Base-by-base conservation (phyloP, 2,888 invertebrate species). In the Cataglyphis rosenhaueri region DNA sequence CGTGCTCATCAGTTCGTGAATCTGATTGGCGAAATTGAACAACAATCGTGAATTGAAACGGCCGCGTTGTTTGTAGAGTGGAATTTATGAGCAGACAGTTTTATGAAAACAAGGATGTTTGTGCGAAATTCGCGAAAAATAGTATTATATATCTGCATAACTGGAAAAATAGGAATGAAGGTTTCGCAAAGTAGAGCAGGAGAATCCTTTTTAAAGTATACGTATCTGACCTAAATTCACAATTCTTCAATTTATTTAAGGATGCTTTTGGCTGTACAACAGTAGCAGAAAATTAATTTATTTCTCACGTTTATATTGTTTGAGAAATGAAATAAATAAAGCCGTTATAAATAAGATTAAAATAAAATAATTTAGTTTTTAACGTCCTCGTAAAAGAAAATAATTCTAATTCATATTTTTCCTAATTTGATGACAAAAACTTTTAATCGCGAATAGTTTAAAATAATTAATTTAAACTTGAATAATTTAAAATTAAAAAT, bases 51-150 rank as follows among this genome's bases (percentile, higher is more conserved):
- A 41, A 78, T 70, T 70, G 32, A 35, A 32, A 18, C n/a, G 15
- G n/a, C n/a, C n/a, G 25, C n/a, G 38, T 59, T 59, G 18, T 68
- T 68, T 25, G 38, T 10, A 18, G 9, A 6, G 25, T 21, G 41
- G 9, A 15, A 78, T 78, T 78, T 68, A 78, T 10, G 68, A 41
- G 57, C 10, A 57, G 18, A 68, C 29, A 44, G 68, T 68, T 78
- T 68, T 32, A 3, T 21, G 68, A 78, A 78, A 78, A 78, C 59
- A 70, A 44, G 44, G 12, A 68, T 32, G 41, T 70, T 59, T 70
- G 18, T 21, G 18, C 44, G 32, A 57, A 70, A 59, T 55, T 52
- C n/a, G 38, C 25, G 66, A 29, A 65, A 66, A n/a, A 15, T 12
- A 59, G 10, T 15, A 66, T 57, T 25, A 25, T 25, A 25, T 25